A percentile compares a stretch with the other conserved stretches of the same genome.
Evolutionary conservation across 1,140 invertebrate genomes (phyloP).

Genomic region (Diplogasteroides magnus): DNA sequence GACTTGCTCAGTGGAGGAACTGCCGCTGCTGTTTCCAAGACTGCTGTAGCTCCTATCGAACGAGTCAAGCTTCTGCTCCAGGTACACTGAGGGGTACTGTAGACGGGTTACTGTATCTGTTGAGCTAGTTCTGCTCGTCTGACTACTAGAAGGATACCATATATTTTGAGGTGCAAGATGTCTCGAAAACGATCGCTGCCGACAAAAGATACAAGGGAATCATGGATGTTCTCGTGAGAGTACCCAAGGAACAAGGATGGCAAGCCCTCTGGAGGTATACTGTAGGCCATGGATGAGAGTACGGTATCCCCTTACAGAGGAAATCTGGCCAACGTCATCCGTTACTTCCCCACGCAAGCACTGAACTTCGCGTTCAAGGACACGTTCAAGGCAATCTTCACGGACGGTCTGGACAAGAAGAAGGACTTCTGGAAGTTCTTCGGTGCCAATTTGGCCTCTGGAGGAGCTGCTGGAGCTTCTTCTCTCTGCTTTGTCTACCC

Average conservation of each 20-base stretch:
- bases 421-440: conserved; percentile 81
- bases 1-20: conserved; percentile 65
- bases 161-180: conserved; percentile 52
- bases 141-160: too few relatives aligned
- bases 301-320: conserved; percentile 41
- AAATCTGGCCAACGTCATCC: conserved; percentile 46
- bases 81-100: too few relatives aligned
- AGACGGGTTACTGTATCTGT: too few relatives aligned
- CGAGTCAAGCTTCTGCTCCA: conserved; percentile 59
- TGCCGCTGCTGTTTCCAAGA: conserved; percentile 81
- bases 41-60: conserved; percentile 62
- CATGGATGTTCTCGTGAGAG: conserved; percentile 40
- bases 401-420: conserved; percentile 73
- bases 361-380: conserved; percentile 55
- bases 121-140: too few relatives aligned
- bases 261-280: not conserved
- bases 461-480: conserved; percentile 57
- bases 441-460: conserved; percentile 62
- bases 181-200: conserved; percentile 69
- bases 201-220: conserved; percentile 60
- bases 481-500: conserved; percentile 58
- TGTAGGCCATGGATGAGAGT: not conserved
- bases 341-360: conserved; percentile 51
- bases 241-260: conserved; percentile 41
- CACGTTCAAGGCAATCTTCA: conserved; percentile 53